These are phyloP conservation scores for Parnassius apollo DNA, from an alignment of 2,888 invertebrate genomes.

Conservation along the genomic window DNA sequence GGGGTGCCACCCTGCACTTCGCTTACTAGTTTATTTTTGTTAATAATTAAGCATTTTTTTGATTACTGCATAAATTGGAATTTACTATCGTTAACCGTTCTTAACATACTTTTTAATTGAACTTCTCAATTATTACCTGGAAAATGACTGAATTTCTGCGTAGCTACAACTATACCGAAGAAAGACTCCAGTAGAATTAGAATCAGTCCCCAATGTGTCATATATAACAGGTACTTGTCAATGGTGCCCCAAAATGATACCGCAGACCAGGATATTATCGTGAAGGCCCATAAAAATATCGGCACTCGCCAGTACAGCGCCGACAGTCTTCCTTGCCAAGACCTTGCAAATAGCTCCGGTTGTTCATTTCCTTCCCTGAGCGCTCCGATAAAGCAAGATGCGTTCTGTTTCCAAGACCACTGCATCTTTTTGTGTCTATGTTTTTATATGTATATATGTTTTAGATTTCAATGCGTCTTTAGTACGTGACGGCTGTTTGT, in stretches of 20 bases:
- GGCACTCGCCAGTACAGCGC: slow-evolving; percentile 68
- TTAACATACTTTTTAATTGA: too few species aligned
- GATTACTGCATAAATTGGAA: too few species aligned
- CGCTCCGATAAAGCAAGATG: slow-evolving; percentile 53
- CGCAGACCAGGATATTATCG: slow-evolving; percentile 54
- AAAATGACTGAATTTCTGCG: slow-evolving; percentile 44
- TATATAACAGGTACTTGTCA: slow-evolving; percentile 74
- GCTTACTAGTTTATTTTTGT: too few species aligned
- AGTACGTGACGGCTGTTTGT: slow-evolving; percentile 1
- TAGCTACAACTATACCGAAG: slow-evolving; percentile 61
- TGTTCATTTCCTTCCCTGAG: slow-evolving; percentile 51
- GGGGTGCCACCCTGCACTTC: too few species aligned
- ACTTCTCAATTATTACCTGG: slow-evolving; percentile 42
- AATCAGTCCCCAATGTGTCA: slow-evolving; percentile 80
- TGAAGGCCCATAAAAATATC: slow-evolving; percentile 60
- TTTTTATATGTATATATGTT: not conserved
- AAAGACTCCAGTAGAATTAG: slow-evolving; percentile 60
- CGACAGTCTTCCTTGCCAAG: slow-evolving; percentile 51
- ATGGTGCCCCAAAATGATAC: slow-evolving; percentile 64
- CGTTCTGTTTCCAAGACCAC: slow-evolving; percentile 48
- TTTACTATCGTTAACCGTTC: too few species aligned
- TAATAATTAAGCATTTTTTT: too few species aligned
- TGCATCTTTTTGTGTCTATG: slow-evolving; percentile 42
- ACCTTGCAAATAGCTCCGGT: slow-evolving; percentile 54
- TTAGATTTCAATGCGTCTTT: slow-evolving; percentile 3